Conservation (phyloP, 2,888 invertebrate species). For the Adineta ricciae region DNA sequence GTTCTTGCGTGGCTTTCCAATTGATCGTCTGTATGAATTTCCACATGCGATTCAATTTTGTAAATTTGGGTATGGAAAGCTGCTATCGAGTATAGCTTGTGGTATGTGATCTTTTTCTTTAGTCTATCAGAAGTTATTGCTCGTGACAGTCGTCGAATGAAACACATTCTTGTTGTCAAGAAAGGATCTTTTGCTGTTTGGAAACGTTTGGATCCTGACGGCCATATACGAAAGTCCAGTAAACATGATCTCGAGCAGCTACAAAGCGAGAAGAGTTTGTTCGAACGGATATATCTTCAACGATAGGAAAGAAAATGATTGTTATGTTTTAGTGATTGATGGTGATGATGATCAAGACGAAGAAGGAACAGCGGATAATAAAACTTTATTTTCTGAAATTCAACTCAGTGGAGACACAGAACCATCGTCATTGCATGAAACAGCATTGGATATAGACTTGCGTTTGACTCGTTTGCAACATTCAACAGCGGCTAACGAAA, state of each 20-base stretch:
- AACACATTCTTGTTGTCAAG: background rate
- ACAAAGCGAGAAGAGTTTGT: background rate
- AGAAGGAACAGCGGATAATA: background rate
- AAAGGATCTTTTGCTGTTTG: background rate
- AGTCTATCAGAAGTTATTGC: background rate
- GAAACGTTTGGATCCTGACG: constrained; percentile 4
- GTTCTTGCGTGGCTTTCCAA: constrained; percentile 1
- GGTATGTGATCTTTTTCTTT: background rate
- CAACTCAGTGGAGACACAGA: background rate
- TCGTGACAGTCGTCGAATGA: background rate
- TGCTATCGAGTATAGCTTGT: background rate
- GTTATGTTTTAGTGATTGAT: background rate
- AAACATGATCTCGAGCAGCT: background rate
- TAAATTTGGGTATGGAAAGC: background rate
- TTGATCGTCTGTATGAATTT: background rate
- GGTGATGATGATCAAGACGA: background rate
- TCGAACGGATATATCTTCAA: background rate
- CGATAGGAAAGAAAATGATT: background rate
- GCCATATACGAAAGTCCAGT: background rate
- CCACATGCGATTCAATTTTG: constrained; percentile 12
- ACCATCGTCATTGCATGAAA: background rate
- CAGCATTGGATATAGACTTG: background rate
- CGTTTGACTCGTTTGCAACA: background rate
- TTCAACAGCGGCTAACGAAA: background rate
- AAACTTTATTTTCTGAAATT: background rate